Conservation (phyloP, 2,797 vertebrate species). For the Atherinosoma microstoma region DNA sequence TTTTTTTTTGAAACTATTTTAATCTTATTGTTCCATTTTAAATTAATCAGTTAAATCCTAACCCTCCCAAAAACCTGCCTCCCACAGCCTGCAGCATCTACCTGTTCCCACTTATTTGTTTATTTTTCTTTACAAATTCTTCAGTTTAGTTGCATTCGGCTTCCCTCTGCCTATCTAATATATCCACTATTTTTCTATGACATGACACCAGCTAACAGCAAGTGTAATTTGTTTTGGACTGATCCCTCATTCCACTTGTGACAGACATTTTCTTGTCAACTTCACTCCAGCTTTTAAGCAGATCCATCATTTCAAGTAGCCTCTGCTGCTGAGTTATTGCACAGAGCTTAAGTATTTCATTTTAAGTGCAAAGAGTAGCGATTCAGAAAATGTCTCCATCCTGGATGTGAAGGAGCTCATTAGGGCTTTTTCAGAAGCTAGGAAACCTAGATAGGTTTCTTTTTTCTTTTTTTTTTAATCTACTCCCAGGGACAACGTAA, state of each 20-base stretch:
- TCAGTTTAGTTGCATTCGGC: too few species aligned
- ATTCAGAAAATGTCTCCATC: slow-evolving; percentile 19
- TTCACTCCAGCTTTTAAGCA: slow-evolving; percentile 20
- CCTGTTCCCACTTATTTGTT: slow-evolving; percentile 8
- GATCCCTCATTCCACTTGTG: background rate
- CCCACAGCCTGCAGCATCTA: background rate
- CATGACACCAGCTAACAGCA: background rate
- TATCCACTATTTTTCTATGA: background rate
- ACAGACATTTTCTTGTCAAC: slow-evolving; percentile 16
- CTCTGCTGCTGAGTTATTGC: slow-evolving; percentile 25
- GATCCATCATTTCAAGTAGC: slow-evolving; percentile 33
- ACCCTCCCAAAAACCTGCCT: background rate
- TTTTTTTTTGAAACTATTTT: slow-evolving; percentile 38
- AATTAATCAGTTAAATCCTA: slow-evolving; percentile 8
- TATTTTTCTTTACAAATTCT: background rate
- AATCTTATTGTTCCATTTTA: slow-evolving; percentile 17
- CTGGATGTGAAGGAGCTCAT: background rate
- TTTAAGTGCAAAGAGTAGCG: slow-evolving; percentile 8
- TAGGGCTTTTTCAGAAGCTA: background rate
- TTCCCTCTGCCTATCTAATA: background rate
- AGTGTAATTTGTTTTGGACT: slow-evolving; percentile 15
- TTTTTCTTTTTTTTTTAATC: background rate
- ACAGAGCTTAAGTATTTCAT: slow-evolving; percentile 19
- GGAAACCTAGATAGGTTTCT: background rate
- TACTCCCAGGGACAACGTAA: background rate